Base-by-base conservation (phyloP, 2,797 vertebrate genomes). In the Rhinatrema bivittatum region DNA sequence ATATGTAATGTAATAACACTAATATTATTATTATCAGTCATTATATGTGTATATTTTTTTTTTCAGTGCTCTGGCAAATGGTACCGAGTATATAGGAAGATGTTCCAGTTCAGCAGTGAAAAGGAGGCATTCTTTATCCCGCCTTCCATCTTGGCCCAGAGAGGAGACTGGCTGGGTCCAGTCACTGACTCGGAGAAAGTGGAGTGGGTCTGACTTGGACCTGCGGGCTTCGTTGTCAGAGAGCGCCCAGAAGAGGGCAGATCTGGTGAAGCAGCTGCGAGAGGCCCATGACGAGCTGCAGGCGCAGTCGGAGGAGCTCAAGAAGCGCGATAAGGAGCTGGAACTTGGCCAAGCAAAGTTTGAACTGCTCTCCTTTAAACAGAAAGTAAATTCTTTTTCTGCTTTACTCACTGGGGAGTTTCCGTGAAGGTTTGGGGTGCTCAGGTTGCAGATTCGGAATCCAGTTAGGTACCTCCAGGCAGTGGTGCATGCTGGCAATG, bases 111-210 rank as follows among this genome's bases (percentile, higher is more conserved):
- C 39, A 17, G 16, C 33, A 4, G 4, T 36, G 24, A 62, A 45
- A 36, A 76, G 70, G 32, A 74, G 76, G 74, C 64, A 69, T 49
- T 82, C 84, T 4, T 20, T 71, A 40, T 82, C 78, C 21, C 60
- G 56, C 28, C 50, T 84, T 3, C 42, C 52, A 2, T 20, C 14
- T 10, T 12, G n/a, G 49, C 34, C 20, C 3, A 45, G 35, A 4
- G 61, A 62, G 1, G 53, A 50, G 9, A 29, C 53, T 16, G 20
- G 50, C 12, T 29, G 24, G 17, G 32, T 39, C 35, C 28, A 20
- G 2, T n/a, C 45, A 11, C 21, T 73, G 14, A 36, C 52, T 53
- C 43, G 56, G 7, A 60, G 35, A 14, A 17, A 16, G 7, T 32
- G 32, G 55, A 48, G 30, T 9, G 11, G 10, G 7, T 36, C 38